Evolutionary conservation across 2,888 invertebrate species (phyloP), one percentile per base, ranked within the genome.

Genomic region (Troilus luridus): DNA sequence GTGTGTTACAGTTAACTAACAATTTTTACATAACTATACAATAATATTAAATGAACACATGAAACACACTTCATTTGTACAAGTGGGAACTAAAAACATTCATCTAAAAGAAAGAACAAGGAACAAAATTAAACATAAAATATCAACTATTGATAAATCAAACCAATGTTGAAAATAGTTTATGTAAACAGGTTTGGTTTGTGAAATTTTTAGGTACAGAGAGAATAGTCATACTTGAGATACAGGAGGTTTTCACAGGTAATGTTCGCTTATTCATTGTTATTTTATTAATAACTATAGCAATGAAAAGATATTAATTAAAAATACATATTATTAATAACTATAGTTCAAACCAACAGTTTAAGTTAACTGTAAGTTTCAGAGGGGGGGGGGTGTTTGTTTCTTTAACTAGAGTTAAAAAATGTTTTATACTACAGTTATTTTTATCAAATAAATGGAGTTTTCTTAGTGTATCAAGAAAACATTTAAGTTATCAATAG

Each of bases 41-140:
- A 85, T 56, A 85, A 85, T 56, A 56, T 56, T 85, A 85, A 85
- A 85, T 85, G 85, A 85, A 85, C 85, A 85, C 85, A 85, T 85
- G 54, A 77, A 41, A 17, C 72, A 77, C 72, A 41, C 27, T 77
- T 77, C 17, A 77, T 77, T 77, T 77, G 72, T 77, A 77, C 72
- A 41, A 77, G 17, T 77, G 72, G 41, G 9, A 8, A 77, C 41
- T 77, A 77, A 59, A 41, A 41, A 77, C 14, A 27, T 77, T 12
- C 14, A 41, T 77, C 24, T 27, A 5, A 77, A 77, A 41, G 27
- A 41, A 77, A 24, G 12, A 67, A 72, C 24, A 27, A 77, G 7
- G 24, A 10, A 8, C 11, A 64, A 64, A 64, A 64, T 64, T n/a
- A 64, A 1, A n/a, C 21, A 64, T 24, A 67, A 67, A 67, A 67